Percentiles rank a stretch among this genome's conserved stretches.
Conservation (phyloP, 2,113 vertebrate genomes). For the Xyrauchen texanus region DNA sequence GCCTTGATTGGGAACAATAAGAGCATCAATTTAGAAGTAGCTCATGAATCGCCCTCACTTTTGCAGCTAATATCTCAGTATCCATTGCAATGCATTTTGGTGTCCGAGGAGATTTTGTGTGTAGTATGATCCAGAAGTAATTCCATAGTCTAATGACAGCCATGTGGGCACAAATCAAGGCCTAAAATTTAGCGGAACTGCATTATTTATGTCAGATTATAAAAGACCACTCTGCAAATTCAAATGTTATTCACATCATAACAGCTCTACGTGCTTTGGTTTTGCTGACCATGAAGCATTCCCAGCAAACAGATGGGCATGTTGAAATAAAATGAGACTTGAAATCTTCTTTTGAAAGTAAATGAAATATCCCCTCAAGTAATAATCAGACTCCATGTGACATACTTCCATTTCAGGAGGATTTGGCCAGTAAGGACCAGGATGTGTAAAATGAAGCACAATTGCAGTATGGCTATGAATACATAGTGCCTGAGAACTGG, state of each 20-base stretch:
- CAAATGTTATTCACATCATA: slow-evolving; percentile 35
- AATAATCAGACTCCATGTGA: background rate
- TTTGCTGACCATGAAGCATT: slow-evolving; percentile 72
- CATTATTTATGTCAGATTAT: slow-evolving; percentile 58
- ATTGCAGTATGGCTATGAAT: slow-evolving; percentile 81
- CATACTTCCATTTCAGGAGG: background rate
- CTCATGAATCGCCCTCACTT: slow-evolving; percentile 34
- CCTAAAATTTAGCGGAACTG: slow-evolving; percentile 56
- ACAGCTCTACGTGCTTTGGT: slow-evolving; percentile 64
- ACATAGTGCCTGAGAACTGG: slow-evolving; percentile 74
- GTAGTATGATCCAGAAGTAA: slow-evolving; percentile 59
- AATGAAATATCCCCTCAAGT: slow-evolving; percentile 77
- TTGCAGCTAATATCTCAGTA: slow-evolving; percentile 65
- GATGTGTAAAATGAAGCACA: slow-evolving; percentile 68
- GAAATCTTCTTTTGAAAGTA: slow-evolving; percentile 77
- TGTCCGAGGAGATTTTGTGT: slow-evolving; percentile 79
- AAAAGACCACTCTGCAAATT: slow-evolving; percentile 35
- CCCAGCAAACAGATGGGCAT: slow-evolving; percentile 67
- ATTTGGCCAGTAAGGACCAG: slow-evolving; percentile 17
- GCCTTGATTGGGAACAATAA: background rate
- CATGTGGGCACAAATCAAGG: slow-evolving; percentile 56
- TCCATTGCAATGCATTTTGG: slow-evolving; percentile 81
- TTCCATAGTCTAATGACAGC: slow-evolving; percentile 52
- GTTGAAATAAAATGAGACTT: slow-evolving; percentile 57
- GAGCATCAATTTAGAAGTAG: background rate